These are phyloP conservation scores for Liasis olivaceus DNA, from an alignment of 2,797 vertebrate species.

Conservation along the genomic window DNA sequence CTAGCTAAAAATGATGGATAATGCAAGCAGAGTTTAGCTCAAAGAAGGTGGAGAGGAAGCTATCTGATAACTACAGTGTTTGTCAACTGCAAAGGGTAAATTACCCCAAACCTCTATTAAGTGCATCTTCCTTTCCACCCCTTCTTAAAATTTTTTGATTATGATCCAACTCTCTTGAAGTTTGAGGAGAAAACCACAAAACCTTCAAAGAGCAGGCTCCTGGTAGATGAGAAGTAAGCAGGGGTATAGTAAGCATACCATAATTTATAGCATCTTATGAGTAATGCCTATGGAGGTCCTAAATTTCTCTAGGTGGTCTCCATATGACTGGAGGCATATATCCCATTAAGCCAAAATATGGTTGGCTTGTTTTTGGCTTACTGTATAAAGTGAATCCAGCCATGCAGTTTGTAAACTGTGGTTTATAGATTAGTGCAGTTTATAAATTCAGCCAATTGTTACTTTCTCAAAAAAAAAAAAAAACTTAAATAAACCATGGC, in stretches of 20 bases:
- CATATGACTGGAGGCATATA: not conserved
- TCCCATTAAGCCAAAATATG: not conserved
- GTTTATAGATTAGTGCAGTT: not conserved
- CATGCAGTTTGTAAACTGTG: not conserved
- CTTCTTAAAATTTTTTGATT: not conserved
- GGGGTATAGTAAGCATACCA: not conserved
- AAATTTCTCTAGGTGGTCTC: not conserved
- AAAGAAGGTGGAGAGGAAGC: not conserved
- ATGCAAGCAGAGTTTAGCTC: conserved; percentile 9
- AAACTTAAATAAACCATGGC: not conserved
- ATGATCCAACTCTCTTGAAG: not conserved
- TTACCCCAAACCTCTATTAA: not conserved
- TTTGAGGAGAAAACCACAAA: not conserved
- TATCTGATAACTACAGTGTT: conserved; percentile 12
- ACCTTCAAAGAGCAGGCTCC: not conserved
- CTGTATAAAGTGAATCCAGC: not conserved
- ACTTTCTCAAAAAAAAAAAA: not conserved
- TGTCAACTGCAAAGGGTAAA: conserved; percentile 12
- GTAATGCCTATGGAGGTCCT: not conserved
- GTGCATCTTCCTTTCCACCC: not conserved
- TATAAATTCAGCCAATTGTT: not conserved
- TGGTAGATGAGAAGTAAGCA: not conserved
- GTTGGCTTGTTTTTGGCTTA: not conserved
- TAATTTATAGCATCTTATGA: not conserved
- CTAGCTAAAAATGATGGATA: conserved; percentile 20